A percentile compares a stretch with the other conserved stretches of the same genome.
Evolutionary conservation across 2,797 vertebrate species (phyloP).

Genomic region (Chaenodraco wilsoni): DNA sequence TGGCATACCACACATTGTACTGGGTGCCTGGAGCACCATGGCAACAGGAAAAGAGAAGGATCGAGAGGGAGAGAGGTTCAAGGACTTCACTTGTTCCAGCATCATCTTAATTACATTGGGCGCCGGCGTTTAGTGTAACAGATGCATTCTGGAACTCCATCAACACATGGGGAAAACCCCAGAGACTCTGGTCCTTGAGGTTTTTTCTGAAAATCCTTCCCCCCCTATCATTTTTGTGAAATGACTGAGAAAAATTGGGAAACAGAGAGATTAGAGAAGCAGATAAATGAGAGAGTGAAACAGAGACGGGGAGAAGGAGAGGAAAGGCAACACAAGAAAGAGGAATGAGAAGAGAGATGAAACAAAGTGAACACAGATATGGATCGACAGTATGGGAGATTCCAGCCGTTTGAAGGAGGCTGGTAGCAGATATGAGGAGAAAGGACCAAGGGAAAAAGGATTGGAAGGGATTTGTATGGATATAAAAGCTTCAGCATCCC

Average conservation of each 20-base stretch:
- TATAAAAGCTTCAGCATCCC: constrained; percentile 53
- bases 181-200: constrained; percentile 21
- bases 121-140: constrained; percentile 61
- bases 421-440: constrained; percentile 61
- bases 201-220: neutral
- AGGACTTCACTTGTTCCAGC: constrained; percentile 81
- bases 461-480: constrained; percentile 61
- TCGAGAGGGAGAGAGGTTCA: constrained; percentile 73
- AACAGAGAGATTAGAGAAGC: constrained; percentile 34
- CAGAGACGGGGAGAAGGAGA: constrained; percentile 8
- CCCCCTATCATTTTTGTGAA: constrained; percentile 42
- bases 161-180: constrained; percentile 43
- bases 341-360: constrained; percentile 51
- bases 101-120: constrained; percentile 80
- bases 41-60: constrained; percentile 75
- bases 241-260: constrained; percentile 51
- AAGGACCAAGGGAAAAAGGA: constrained; percentile 52
- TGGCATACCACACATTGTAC: constrained; percentile 62
- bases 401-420: constrained; percentile 58
- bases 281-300: constrained; percentile 44
- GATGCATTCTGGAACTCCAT: constrained; percentile 60
- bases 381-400: constrained; percentile 60
- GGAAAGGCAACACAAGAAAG: constrained; percentile 37
- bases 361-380: constrained; percentile 63
- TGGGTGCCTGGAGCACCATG: constrained; percentile 78